phyloP scores from a whole-genome alignment of 1,140 invertebrate species.

The Diabrotica virgifera region DNA sequence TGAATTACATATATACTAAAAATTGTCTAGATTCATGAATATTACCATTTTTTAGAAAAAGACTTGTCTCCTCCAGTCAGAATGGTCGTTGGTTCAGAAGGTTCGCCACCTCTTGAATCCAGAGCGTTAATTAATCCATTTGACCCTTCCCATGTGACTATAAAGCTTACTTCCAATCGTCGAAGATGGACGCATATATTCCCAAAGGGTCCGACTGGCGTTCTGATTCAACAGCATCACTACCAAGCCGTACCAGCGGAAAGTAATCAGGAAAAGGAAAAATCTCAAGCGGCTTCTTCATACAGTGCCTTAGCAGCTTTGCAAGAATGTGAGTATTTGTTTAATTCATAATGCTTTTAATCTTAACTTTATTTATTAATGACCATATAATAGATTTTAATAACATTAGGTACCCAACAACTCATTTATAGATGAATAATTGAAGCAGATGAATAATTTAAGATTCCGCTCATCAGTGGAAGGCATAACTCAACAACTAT shows the following conservation, averaged over 20 bases:
- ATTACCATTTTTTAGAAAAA: conserved; percentile 40
- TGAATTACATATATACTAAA: no score
- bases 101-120: conserved; percentile 47
- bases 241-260: conserved; percentile 75
- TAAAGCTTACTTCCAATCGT: conserved; percentile 94
- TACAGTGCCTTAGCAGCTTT: conserved; percentile 30
- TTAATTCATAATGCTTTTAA: not conserved
- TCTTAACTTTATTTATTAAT: conserved; percentile 26
- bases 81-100: conserved; percentile 58
- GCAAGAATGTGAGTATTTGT: conserved; percentile 37
- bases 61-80: conserved; percentile 56
- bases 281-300: conserved; percentile 12
- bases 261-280: conserved; percentile 1
- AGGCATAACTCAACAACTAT: no score
- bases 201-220: conserved; percentile 88
- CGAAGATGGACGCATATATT: conserved; percentile 98
- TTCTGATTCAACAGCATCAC: conserved; percentile 89
- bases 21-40: not conserved
- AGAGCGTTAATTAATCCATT: conserved; percentile 93
- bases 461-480: no score
- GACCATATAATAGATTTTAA: not conserved
- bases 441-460: no score
- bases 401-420: no score
- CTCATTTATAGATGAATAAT: no score
- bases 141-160: conserved; percentile 93